Base-by-base conservation (phyloP, 1,140 invertebrate species). In the Oppia nitens region DNA sequence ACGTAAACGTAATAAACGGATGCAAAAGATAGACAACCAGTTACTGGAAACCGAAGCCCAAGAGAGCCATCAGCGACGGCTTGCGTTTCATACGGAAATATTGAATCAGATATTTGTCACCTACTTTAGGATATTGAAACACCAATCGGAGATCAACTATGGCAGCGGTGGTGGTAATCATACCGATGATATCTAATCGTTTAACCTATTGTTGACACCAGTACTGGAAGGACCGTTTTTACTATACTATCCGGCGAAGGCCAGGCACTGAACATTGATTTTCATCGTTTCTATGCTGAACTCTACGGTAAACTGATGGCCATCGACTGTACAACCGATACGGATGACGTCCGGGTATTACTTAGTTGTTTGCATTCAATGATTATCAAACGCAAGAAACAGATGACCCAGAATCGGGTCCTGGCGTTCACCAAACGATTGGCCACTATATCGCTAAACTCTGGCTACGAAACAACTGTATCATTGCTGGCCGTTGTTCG, bases 111-210 rank as follows among this genome's bases (percentile, higher is more conserved):
- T 96, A 1, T 98, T 98, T 72, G 83, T 83, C 48, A 87, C 93
- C 32, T 98, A 93, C 71, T 97, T 98, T 69, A 76, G 89, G 53
- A 81, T 97, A 63, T 74, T 98, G 28, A 96, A 95, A 74, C 79
- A 79, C 62, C 79, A 79, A 40, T 80, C 82, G 0, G 81, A 79
- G 49, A 83, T 81, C n/a, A n/a, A n/a, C n/a, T n/a, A n/a, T n/a
- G n/a, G n/a, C n/a, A n/a, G n/a, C n/a, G n/a, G n/a, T 17, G 78
- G 78, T 64, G 32, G 17, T 40, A 40, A 40, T 40, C 6, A 40
- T 17, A 40, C 6, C 17, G 17, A 40, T 40, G 32, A 40, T 17
- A 6, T 9, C 6, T 9, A 40, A 17, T 40, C 6, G 32, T 57
- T 50, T 26, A 56, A 47, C 14, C 21, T 20, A 24, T 51, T 73